phyloP scores from a whole-genome alignment of 2,113 vertebrate species.

The Ursus arctos region DNA sequence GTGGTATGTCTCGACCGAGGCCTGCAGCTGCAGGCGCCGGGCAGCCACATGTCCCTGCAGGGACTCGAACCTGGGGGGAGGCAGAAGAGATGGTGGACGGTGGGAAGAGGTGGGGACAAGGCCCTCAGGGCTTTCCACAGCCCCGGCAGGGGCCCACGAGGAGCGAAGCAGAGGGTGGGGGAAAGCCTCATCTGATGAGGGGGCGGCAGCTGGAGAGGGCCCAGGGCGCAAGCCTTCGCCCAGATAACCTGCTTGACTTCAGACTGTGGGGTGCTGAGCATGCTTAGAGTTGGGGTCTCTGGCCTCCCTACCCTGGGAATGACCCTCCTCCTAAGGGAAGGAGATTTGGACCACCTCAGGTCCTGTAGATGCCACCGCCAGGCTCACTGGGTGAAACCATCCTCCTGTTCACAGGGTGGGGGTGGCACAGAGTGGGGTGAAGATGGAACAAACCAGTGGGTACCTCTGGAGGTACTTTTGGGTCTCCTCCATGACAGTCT shows the following conservation, averaged over 20 bases:
- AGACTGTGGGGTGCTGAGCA: not conserved
- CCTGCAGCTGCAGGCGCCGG: constrained; percentile 88
- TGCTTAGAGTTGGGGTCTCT: not conserved
- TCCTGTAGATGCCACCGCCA: not conserved
- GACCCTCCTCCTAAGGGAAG: not conserved
- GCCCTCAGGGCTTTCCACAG: not conserved
- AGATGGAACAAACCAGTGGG: not conserved
- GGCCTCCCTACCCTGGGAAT: not conserved
- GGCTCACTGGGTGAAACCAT: not conserved
- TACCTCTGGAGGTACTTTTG: constrained; percentile 92
- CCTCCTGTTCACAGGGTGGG: not conserved
- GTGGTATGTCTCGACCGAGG: constrained; percentile 88
- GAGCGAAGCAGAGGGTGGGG: not conserved
- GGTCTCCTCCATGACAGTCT: constrained; percentile 90
- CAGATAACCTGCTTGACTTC: not conserved
- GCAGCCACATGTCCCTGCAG: constrained; percentile 90
- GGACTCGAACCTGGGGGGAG: constrained; percentile 90
- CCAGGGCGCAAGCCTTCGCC: not conserved
- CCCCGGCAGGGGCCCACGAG: too few relatives aligned
- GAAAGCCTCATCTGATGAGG: not conserved
- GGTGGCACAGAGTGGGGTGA: not conserved
- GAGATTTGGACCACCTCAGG: not conserved
- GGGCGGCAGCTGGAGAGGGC: not conserved
- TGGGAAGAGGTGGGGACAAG: not conserved
- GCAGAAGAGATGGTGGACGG: not conserved